Percentiles rank a stretch among this genome's conserved stretches.
These are phyloP conservation scores for Trematomus loennbergii DNA, from an alignment of 2,113 vertebrate species.

Conservation along the genomic window DNA sequence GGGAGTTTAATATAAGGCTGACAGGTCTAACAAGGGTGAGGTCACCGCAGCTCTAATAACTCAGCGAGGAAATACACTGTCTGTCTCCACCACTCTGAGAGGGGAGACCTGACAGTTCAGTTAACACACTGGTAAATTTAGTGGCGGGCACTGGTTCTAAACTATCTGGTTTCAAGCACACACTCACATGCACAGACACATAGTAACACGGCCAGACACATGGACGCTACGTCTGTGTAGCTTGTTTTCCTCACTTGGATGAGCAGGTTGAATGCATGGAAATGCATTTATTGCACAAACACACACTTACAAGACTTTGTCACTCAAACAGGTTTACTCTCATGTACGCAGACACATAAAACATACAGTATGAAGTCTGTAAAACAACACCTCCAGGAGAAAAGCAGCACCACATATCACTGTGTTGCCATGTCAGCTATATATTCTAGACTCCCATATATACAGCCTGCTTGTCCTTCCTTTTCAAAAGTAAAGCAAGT, in stretches of 20 bases:
- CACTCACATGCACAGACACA: conserved; percentile 42
- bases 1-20: conserved; percentile 80
- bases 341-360: conserved; percentile 13
- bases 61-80: conserved; percentile 78
- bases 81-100: conserved; percentile 74
- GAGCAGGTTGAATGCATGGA: conserved; percentile 43
- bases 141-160: conserved; percentile 65
- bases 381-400: conserved; percentile 54
- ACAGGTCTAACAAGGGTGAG: conserved; percentile 81
- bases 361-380: conserved; percentile 35
- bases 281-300: conserved; percentile 30
- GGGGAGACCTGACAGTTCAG: conserved; percentile 74
- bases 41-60: conserved; percentile 80
- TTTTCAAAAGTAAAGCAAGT: conserved; percentile 23
- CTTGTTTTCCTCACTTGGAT: conserved; percentile 52
- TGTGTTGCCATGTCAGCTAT: conserved; percentile 22
- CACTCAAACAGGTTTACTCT: background rate
- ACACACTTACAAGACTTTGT: conserved; percentile 7
- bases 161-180: conserved; percentile 78
- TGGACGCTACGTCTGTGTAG: conserved; percentile 44
- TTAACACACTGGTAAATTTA: conserved; percentile 84
- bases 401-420: conserved; percentile 33
- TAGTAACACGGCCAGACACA: conserved; percentile 53
- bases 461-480: conserved; percentile 2
- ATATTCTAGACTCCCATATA: conserved; percentile 25